phyloP scores from a whole-genome alignment of 1,140 invertebrate species.

The Lordiphosa mommai region DNA sequence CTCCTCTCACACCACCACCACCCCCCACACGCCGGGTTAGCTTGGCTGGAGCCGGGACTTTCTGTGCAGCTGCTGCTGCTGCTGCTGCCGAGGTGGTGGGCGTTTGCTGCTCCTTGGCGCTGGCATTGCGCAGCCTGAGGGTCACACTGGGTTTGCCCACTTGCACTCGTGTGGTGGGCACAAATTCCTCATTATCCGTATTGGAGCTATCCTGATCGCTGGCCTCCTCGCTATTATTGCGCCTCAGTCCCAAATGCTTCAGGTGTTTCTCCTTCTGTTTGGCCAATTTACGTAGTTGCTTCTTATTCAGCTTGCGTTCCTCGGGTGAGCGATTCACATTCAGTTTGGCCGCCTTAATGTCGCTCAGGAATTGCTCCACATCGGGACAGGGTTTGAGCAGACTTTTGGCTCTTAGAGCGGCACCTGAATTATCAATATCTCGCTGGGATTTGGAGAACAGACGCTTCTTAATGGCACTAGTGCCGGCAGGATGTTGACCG shows the following conservation, averaged over 20 bases:
- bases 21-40: slow-evolving; percentile 28
- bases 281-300: slow-evolving; percentile 74
- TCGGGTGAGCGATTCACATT: slow-evolving; percentile 70
- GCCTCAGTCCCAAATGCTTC: slow-evolving; percentile 80
- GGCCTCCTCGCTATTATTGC: slow-evolving; percentile 63
- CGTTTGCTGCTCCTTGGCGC: slow-evolving; percentile 29
- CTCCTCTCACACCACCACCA: not conserved
- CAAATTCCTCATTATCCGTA: slow-evolving; percentile 77
- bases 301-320: slow-evolving; percentile 76
- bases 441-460: slow-evolving; percentile 61
- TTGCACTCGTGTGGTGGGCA: slow-evolving; percentile 66
- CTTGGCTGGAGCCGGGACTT: slow-evolving; percentile 12
- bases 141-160: slow-evolving; percentile 75
- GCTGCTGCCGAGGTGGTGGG: slow-evolving; percentile 18
- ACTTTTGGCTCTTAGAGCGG: slow-evolving; percentile 51
- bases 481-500: slow-evolving; percentile 41
- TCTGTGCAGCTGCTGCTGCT: slow-evolving; percentile 8
- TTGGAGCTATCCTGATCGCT: slow-evolving; percentile 65
- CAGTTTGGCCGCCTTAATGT: slow-evolving; percentile 63
- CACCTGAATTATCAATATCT: slow-evolving; percentile 55
- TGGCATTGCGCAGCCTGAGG: slow-evolving; percentile 51
- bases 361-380: slow-evolving; percentile 66
- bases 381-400: slow-evolving; percentile 53
- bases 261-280: slow-evolving; percentile 82
- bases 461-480: slow-evolving; percentile 65